Evolutionary conservation across 1,140 invertebrate species (phyloP), one percentile per base, ranked within the genome.

Genomic region (Hermetia illucens): DNA sequence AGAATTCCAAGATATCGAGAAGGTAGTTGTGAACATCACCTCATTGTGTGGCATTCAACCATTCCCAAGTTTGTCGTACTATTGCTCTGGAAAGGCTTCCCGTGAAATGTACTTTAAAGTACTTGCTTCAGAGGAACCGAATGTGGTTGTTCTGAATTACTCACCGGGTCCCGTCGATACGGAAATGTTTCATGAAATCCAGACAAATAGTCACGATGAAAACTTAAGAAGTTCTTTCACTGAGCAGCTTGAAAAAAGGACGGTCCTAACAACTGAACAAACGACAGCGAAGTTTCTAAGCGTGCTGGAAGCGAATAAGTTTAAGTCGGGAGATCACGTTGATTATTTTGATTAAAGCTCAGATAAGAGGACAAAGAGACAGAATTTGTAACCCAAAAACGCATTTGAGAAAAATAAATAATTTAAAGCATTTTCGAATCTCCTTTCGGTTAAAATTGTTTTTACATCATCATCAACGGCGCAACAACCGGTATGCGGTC

Each of bases 141-240:
- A 73, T 17, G 63, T 90, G 0, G 65, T 75, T 39, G 78, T 95
- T 8, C 58, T 98, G 3, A 94, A 80, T 62, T 98, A 96, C 65
- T 80, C 90, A 4, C 93, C 93, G 1, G 92, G 93, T 18, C 87
- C 91, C 3, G 80, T 96, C 3, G 71, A 89, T 43, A 97, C 91
- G 0, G 77, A 86, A 34, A 96, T 97, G 89, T 75, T 81, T 25
- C 54, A 74, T n/a, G 64, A 69, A 47, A 65, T 85, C 18, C 61
- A 74, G 22, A 61, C 68, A 4, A 63, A 73, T 32, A 58, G 72
- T 0, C 62, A 68, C 6, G 75, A 81, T 60, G 42, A 58, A 1
- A 71, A 74, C 31, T 42, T 78, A 5, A 72, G 66, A 44, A 56
- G 72, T 33, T 61, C 64, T 3, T 88, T 87, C 50, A 55, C 47